A percentile compares a stretch with the other conserved stretches of the same genome.
Evolutionary conservation across 2,888 invertebrate species (phyloP).

Genomic region (Caenorhabditis sp.): DNA sequence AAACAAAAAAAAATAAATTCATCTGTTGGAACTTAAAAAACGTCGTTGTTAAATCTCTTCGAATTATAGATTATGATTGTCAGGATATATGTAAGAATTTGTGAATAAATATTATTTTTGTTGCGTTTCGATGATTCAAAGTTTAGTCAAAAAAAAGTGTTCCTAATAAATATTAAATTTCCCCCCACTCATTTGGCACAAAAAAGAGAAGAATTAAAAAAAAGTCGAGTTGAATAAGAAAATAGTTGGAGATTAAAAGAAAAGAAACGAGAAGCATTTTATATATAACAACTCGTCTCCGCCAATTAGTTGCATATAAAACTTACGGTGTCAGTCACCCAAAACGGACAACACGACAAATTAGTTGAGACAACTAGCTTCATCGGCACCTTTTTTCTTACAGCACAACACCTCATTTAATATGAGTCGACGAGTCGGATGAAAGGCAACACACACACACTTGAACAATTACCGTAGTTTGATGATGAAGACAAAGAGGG

Average conservation of each 20-base stretch:
- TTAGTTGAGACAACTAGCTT: conserved; percentile 29
- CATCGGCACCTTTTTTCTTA: conserved; percentile 18
- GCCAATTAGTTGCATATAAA: conserved; percentile 38
- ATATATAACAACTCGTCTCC: background rate
- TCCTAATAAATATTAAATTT: too few relatives aligned
- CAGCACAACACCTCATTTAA: conserved; percentile 33
- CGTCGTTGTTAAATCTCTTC: too few relatives aligned
- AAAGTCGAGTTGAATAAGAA: too few relatives aligned
- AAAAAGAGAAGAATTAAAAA: too few relatives aligned
- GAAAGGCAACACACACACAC: background rate
- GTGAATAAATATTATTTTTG: too few relatives aligned
- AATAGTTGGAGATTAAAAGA: background rate
- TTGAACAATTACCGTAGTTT: conserved; percentile 3
- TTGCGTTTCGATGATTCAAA: too few relatives aligned
- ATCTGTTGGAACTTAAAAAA: too few relatives aligned
- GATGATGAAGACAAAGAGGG: background rate
- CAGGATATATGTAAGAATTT: too few relatives aligned
- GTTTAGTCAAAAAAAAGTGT: too few relatives aligned
- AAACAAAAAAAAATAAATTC: too few relatives aligned
- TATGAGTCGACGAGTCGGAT: conserved; percentile 13
- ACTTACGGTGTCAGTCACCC: conserved; percentile 36
- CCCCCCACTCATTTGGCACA: too few relatives aligned
- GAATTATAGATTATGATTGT: too few relatives aligned
- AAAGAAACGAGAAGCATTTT: background rate
- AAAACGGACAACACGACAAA: background rate